Percentiles rank a stretch among this genome's conserved stretches.
These are phyloP conservation scores for Uria aalge DNA, from an alignment of 2,113 vertebrate species.

Conservation along the genomic window DNA sequence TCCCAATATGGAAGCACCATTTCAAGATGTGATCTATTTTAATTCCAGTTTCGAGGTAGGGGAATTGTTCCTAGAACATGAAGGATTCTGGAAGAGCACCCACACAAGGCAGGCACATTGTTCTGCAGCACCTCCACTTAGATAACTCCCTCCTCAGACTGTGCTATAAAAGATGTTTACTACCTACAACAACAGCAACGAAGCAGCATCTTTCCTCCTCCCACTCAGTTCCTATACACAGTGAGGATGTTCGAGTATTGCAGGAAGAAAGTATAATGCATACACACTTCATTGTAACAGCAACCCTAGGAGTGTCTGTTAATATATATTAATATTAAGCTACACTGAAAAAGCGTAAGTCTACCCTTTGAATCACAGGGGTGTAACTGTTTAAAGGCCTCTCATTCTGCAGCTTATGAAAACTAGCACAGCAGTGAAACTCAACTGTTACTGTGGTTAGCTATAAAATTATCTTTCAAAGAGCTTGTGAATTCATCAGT, in stretches of 20 bases:
- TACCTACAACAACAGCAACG: neutral
- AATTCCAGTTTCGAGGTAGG: neutral
- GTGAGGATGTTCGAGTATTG: neutral
- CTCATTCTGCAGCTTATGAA: neutral
- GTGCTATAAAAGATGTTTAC: neutral
- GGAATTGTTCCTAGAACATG: neutral
- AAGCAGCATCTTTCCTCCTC: neutral
- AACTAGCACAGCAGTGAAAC: neutral
- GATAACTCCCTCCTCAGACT: neutral
- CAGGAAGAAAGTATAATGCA: neutral
- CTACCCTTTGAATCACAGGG: neutral
- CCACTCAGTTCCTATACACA: neutral
- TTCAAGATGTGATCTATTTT: neutral
- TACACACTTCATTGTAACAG: neutral
- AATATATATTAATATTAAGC: neutral
- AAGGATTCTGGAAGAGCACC: neutral
- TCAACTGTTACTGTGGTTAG: neutral
- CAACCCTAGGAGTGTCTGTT: neutral
- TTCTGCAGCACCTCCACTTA: neutral
- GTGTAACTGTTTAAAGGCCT: neutral
- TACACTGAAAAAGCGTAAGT: neutral
- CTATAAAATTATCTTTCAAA: neutral
- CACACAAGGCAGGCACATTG: neutral
- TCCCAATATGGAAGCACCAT: neutral
- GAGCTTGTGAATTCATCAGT: neutral